Base-by-base conservation (phyloP, 2,888 invertebrate genomes). In the Limnephilus lunatus region DNA sequence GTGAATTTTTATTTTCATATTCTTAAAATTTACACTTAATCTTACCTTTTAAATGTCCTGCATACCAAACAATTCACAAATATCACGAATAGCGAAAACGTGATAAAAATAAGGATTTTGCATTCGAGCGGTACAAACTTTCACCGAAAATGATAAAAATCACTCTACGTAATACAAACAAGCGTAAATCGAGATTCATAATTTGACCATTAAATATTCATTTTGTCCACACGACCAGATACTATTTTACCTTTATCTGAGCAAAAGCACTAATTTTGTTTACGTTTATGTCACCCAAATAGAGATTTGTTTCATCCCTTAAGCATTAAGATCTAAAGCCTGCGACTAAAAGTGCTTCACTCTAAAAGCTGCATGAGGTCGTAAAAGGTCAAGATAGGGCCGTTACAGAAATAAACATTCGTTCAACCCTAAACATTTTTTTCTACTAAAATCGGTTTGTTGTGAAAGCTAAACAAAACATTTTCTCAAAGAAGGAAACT, bases 231-330 rank as follows among this genome's bases (percentile, higher is more conserved):
- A 68, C 68, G 68, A n/a, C 68, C 68, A 25, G n/a, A 68, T 68
- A 68, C 68, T 68, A 68, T 68, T 68, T 68, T 68, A 68, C 68
- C 68, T 68, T 68, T n/a, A 68, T 68, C 25, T 68, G 19, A 68
- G 19, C 25, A 68, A 19, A 68, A 68, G 68, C n/a, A 25, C 68
- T 68, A 68, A 68, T 68, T 48, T 44, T 11, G 25, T 48, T 86
- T n/a, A 44, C 44, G 86, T 86, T 86, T n/a, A 86, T 48, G 86
- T 86, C 86, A 86, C 14, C 30, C n/a, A 44, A 86, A 86, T 30
- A n/a, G 86, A 86, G 86, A 86, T 86, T 86, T 86, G 86, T 86
- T 35, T 86, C 44, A 86, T 48, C 48, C 86, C 44, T 86, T 48
- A 30, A 39, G 35, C 0, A 86, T 86, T 39, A 86, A 86, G 86